Evolutionary conservation across 2,888 invertebrate species (phyloP), one percentile per base, ranked within the genome.

Genomic region (Sinotaia quadrata): DNA sequence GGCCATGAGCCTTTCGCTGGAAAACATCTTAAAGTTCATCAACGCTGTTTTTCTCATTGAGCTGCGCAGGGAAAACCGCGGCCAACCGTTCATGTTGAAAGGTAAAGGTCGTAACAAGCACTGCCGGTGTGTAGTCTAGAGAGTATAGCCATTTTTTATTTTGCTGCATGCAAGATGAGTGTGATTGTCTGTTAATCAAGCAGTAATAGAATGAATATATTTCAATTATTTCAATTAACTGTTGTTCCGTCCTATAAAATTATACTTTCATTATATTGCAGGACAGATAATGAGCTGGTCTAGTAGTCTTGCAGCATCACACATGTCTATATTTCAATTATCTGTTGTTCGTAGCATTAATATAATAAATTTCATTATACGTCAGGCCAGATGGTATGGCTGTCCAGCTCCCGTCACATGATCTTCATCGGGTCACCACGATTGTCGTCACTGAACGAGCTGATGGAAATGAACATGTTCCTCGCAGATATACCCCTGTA

Each of bases 401-500:
- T 86, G 58, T 77, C 77, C 4, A 78, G 81, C 60, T 77, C 75
- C 0, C 52, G 75, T 36, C 81, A 81, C 71, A 80, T 85, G 76
- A 78, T 86, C 24, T 86, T 85, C 73, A 81, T 86, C 41, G 81
- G 85, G 18, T 86, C 86, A 1, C 87, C 86, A 2, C 76, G 86
- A 18, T 73, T 86, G 41, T 77, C 80, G 54, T 84, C 82, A 60
- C 77, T 86, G 7, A 79, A 78, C 33, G 86, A 87, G 60, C 71
- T 87, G 59, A 75, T 78, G 73, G 83, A 85, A 61, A 81, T 80
- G 75, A 81, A 84, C 58, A 75, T 86, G 4, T 85, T 78, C 67
- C 73, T 86, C 12, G 84, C 85, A 2, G 87, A 86, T 66, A 85
- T 87, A 27, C 86, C 87, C 5, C 73, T 87, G 0, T 85, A 85